These are phyloP conservation scores for Actinostola sp. DNA, from an alignment of 92 coral and sea anemone species.

Conservation along the genomic window DNA sequence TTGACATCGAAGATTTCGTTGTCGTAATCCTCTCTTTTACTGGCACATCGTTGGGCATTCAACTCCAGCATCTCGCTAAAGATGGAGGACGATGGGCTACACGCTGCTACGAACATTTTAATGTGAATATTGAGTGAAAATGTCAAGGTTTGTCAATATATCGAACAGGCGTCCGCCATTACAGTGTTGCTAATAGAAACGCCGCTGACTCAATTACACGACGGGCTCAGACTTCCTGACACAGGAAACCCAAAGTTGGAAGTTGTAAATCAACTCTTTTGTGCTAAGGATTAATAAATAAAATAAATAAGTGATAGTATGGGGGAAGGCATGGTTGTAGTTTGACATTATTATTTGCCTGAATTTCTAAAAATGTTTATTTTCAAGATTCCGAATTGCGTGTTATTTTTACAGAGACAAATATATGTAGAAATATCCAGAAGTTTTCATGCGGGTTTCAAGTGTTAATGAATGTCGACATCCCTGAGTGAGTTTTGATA, in stretches of 20 bases:
- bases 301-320: too few species aligned
- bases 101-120: conserved; percentile 78
- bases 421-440: neutral
- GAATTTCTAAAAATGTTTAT: neutral
- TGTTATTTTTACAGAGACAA: neutral
- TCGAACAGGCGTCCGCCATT: conserved; percentile 61
- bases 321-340: too few species aligned
- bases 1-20: conserved; percentile 49
- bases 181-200: conserved; percentile 62
- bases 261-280: too few species aligned
- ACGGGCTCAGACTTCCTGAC: conserved; percentile 6
- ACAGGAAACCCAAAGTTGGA: conserved; percentile 19
- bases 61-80: conserved; percentile 85
- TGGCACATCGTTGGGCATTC: conserved; percentile 59
- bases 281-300: too few species aligned
- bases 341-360: too few species aligned
- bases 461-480: conserved; percentile 1
- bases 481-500: neutral
- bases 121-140: neutral
- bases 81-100: conserved; percentile 86
- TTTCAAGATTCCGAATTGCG: neutral
- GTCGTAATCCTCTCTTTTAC: conserved; percentile 64
- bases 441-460: conserved; percentile 17
- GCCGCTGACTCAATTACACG: conserved; percentile 6
- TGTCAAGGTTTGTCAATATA: neutral